Evolutionary conservation across 2,888 invertebrate genomes (phyloP).

Genomic region (Trissoscelio sp.): DNA sequence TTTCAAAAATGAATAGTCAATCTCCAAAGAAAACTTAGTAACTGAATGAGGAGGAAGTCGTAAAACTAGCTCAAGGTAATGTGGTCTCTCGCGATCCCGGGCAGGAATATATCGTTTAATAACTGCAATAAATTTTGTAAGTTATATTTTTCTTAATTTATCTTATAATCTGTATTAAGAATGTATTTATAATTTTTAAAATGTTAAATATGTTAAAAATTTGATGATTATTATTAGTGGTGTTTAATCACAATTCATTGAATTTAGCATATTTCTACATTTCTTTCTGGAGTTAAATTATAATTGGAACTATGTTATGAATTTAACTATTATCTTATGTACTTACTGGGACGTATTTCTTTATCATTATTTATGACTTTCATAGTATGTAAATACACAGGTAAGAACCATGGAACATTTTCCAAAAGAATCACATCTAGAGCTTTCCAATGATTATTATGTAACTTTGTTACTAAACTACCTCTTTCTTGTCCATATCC

Average conservation of each 20-base stretch:
- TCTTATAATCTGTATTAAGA: no score
- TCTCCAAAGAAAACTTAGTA: constrained; percentile 93
- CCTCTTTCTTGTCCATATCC: constrained; percentile 97
- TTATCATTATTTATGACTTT: constrained; percentile 86
- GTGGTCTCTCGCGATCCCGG: constrained; percentile 91
- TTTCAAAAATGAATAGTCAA: constrained; percentile 97
- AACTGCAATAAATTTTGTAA: constrained; percentile 75
- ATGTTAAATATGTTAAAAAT: no score
- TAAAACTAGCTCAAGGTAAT: constrained; percentile 94
- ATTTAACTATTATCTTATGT: not conserved
- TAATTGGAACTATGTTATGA: not conserved
- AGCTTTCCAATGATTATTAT: constrained; percentile 90
- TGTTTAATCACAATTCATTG: no score
- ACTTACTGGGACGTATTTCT: constrained; percentile 85
- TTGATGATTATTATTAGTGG: no score
- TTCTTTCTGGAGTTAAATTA: no score
- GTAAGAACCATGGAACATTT: constrained; percentile 95
- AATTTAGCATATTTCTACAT: no score
- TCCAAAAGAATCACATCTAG: constrained; percentile 93
- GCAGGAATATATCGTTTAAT: constrained; percentile 88
- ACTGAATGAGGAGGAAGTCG: constrained; percentile 91
- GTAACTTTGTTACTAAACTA: constrained; percentile 93
- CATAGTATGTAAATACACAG: constrained; percentile 95
- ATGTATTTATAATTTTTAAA: no score
- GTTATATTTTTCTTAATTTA: no score